phyloP scores from a whole-genome alignment of 2,888 invertebrate species.

The Ormyrus nitidulus region DNA sequence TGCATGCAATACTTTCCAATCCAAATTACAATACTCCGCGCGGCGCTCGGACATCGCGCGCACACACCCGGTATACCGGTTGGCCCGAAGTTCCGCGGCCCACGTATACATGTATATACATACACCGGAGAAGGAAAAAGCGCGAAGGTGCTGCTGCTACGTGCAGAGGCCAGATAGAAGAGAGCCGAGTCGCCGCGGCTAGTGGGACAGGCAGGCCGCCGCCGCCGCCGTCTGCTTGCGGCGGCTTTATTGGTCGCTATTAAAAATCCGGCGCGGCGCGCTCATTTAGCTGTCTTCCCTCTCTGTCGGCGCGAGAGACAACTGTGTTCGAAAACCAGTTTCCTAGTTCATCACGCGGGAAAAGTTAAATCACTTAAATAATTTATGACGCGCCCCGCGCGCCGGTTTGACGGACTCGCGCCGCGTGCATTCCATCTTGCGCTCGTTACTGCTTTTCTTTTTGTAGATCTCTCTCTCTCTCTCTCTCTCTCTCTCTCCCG shows the following conservation, averaged over 20 bases:
- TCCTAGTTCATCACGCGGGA: background rate
- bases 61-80: constrained; percentile 27
- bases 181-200: too few relatives aligned
- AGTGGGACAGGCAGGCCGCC: background rate
- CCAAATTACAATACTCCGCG: too few relatives aligned
- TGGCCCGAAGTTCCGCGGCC: background rate
- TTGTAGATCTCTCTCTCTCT: background rate
- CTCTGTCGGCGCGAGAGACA: background rate
- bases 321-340: constrained; percentile 21
- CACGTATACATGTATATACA: too few relatives aligned
- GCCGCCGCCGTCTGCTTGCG: background rate
- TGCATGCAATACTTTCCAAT: too few relatives aligned
- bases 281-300: constrained; percentile 23
- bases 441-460: background rate
- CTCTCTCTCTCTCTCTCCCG: background rate
- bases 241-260: constrained; percentile 25
- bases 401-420: constrained; percentile 10
- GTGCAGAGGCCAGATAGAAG: too few relatives aligned
- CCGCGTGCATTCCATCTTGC: background rate
- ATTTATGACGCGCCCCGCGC: constrained; percentile 36
- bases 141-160: too few relatives aligned
- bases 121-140: background rate
- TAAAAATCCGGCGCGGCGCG: constrained; percentile 19
- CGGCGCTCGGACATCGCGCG: too few relatives aligned
- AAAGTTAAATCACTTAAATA: constrained; percentile 46